Base-by-base conservation (phyloP, 2,113 vertebrate genomes). In the Lamprologus tigripictilis region DNA sequence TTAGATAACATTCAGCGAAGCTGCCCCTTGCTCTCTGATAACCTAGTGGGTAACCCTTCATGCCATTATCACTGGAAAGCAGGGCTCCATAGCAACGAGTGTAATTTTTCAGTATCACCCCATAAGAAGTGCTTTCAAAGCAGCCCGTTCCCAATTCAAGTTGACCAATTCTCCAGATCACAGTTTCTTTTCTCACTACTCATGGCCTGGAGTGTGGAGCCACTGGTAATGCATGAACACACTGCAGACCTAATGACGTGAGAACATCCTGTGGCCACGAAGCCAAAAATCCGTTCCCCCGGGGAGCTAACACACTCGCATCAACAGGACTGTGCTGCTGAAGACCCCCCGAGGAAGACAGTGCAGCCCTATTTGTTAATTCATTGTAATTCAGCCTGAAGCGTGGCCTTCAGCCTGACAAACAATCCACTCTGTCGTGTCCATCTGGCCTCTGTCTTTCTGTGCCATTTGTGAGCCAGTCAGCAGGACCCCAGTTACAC, bases 31-130 rank as follows among this genome's bases (percentile, higher is more conserved):
- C 61, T 37, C 45, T 42, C 87, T 55, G 63, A 88, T 47, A 89
- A 86, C 73, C 79, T 73, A 35, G 35, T 42, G 51, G 85, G 85
- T 53, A 90, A 90, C 66, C 53, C 83, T 89, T 86, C 79, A 78
- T 63, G 13, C 23, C 9, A 86, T 92, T 92, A 66, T 82, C 88
- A 63, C 84, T 81, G 66, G 42, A 89, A 89, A 93, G 89, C 88
- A 90, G 80, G 88, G 63, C 81, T 89, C 89, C 88, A 92, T 91
- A 87, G 93, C 93, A 94, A 95, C 80, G 2, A 55, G 26, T 80
- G 88, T 81, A 85, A 92, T 93, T 80, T 91, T 87, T 90, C 66
- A 81, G 53, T 45, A 73, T 81, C 35, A 35, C 9, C 5, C 14
- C 5, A 8, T 19, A 80, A 58, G 19, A 83, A 51, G 73, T 51